phyloP scores from a whole-genome alignment of 2,888 invertebrate species.

The Melanophora roralis region DNA sequence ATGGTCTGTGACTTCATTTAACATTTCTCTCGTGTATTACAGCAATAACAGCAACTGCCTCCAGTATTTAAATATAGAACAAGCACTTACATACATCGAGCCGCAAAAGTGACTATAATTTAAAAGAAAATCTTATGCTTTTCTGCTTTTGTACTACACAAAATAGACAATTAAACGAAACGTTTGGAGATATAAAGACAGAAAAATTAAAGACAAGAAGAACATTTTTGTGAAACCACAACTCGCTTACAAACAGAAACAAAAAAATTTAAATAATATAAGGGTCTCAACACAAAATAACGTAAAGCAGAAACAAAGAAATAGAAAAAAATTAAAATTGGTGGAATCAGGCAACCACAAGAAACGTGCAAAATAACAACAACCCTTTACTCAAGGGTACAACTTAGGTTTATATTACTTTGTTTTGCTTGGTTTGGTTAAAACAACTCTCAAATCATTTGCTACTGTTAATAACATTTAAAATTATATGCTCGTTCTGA shows the following conservation, averaged over 20 bases:
- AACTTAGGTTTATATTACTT: slow-evolving; percentile 4
- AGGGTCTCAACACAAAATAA: not conserved
- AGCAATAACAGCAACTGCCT: slow-evolving; percentile 27
- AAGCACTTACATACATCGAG: slow-evolving; percentile 32
- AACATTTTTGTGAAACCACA: slow-evolving; percentile 4
- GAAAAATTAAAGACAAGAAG: too few species aligned
- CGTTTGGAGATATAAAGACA: too few species aligned
- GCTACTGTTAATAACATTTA: slow-evolving; percentile 32
- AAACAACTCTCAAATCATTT: slow-evolving; percentile 17
- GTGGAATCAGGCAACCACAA: slow-evolving; percentile 6
- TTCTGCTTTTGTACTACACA: slow-evolving; percentile 3
- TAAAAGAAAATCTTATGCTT: slow-evolving; percentile 37
- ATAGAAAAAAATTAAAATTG: not conserved
- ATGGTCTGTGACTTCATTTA: slow-evolving; percentile 53
- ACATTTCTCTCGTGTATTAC: slow-evolving; percentile 53
- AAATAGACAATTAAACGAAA: slow-evolving; percentile 16
- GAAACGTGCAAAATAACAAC: slow-evolving; percentile 6
- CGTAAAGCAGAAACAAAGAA: not conserved
- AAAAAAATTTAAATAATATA: not conserved
- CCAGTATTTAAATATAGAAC: slow-evolving; percentile 10
- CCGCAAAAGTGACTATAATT: slow-evolving; percentile 50
- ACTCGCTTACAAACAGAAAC: not conserved
- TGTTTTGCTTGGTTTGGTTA: not conserved
- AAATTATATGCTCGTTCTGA: slow-evolving; percentile 16
- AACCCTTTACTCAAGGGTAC: slow-evolving; percentile 39